These are phyloP conservation scores for Callyntrura guangdongensis DNA, from an alignment of 2,888 invertebrate genomes.

Conservation along the genomic window DNA sequence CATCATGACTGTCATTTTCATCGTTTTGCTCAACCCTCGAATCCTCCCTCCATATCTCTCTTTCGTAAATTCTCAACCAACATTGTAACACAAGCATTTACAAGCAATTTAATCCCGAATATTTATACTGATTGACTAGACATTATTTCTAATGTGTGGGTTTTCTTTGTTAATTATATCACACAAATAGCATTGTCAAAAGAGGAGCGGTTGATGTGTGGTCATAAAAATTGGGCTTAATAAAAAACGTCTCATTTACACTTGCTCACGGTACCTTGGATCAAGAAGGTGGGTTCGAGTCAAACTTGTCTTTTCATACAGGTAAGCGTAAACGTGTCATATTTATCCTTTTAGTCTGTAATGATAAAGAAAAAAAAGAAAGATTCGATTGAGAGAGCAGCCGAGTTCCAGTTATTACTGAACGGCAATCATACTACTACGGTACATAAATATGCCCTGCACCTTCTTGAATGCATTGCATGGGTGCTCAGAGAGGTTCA, in stretches of 20 bases:
- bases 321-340: background rate
- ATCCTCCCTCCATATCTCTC: background rate
- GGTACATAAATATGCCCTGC: background rate
- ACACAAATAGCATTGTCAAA: conserved; percentile 22
- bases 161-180: conserved; percentile 43
- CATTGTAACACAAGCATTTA: conserved; percentile 33
- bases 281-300: background rate
- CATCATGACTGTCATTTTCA: background rate
- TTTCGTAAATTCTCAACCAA: background rate
- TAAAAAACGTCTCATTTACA: conserved; percentile 9
- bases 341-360: no score
- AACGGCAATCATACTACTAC: background rate
- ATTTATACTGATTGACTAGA: conserved; percentile 26
- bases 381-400: conserved; percentile 22
- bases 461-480: background rate
- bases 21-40: no score
- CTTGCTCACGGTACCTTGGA: background rate
- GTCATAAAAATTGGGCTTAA: conserved; percentile 7
- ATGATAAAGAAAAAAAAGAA: background rate
- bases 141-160: conserved; percentile 21
- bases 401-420: conserved; percentile 39
- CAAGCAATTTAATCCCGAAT: conserved; percentile 33
- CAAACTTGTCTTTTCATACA: conserved; percentile 11
- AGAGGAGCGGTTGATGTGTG: conserved; percentile 12
- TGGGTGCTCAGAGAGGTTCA: background rate